These are phyloP conservation scores for Caenorhabditis sinica DNA, from an alignment of 2,888 invertebrate genomes.

Conservation along the genomic window DNA sequence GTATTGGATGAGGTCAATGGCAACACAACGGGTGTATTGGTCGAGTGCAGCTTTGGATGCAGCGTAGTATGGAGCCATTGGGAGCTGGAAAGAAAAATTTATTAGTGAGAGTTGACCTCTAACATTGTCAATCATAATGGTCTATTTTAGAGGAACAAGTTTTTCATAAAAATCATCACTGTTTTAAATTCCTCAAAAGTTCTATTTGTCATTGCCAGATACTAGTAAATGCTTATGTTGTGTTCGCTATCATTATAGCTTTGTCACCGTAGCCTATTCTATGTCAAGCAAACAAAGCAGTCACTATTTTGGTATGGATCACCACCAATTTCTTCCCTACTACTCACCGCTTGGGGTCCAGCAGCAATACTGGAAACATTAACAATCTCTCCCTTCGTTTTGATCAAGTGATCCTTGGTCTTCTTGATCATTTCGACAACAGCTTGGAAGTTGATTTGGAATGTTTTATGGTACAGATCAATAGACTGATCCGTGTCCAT, in stretches of 20 bases:
- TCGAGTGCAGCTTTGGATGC: constrained; percentile 21
- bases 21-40: constrained; percentile 27
- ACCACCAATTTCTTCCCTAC: too few species aligned
- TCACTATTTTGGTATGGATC: too few species aligned
- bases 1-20: constrained; percentile 42
- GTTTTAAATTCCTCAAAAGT: too few species aligned
- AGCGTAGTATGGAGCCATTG: constrained; percentile 24
- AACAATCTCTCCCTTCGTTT: constrained; percentile 55
- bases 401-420: constrained; percentile 48
- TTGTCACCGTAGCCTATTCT: too few species aligned
- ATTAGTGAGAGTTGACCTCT: too few species aligned
- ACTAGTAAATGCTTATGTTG: too few species aligned
- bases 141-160: too few species aligned
- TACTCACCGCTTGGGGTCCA: constrained; percentile 57
- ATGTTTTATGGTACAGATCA: constrained; percentile 48
- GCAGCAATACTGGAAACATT: constrained; percentile 56
- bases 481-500: constrained; percentile 40
- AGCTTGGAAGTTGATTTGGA: constrained; percentile 44
- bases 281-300: too few species aligned
- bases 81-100: background rate
- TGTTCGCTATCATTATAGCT: too few species aligned
- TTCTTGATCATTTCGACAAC: constrained; percentile 55
- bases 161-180: too few species aligned
- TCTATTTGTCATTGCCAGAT: too few species aligned
- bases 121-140: too few species aligned